phyloP scores from a whole-genome alignment of 2,797 vertebrate genomes.

The Valencia hispanica region DNA sequence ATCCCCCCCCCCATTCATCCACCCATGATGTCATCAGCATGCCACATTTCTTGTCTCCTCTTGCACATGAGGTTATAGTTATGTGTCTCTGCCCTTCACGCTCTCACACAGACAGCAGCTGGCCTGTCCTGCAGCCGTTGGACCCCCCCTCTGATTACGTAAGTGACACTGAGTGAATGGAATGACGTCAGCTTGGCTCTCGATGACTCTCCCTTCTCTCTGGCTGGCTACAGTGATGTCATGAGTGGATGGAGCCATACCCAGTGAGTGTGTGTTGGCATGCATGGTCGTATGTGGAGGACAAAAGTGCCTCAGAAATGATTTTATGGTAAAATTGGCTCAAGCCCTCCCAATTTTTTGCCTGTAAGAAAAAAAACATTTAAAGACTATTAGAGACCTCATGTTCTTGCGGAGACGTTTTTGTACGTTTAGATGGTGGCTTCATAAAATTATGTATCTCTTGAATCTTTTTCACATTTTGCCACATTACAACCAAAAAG shows the following conservation, averaged over 20 bases:
- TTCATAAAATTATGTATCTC: not conserved
- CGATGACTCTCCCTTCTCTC: conserved; percentile 59
- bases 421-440: not conserved
- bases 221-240: conserved; percentile 77
- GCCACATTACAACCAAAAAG: not conserved
- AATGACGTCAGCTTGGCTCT: conserved; percentile 72
- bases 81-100: conserved; percentile 58
- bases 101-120: conserved; percentile 41
- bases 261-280: conserved; percentile 21
- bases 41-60: conserved; percentile 55
- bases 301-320: conserved; percentile 59
- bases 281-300: conserved; percentile 27
- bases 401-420: not conserved
- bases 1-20: conserved; percentile 26
- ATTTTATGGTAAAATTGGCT: conserved; percentile 62
- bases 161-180: conserved; percentile 79
- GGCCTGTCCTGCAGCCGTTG: conserved; percentile 61
- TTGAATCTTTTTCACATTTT: not conserved
- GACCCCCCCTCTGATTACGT: conserved; percentile 65
- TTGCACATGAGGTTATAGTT: conserved; percentile 74
- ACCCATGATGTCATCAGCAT: conserved; percentile 69
- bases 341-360: conserved; percentile 12
- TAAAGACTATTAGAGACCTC: not conserved
- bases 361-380: not conserved
- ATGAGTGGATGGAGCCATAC: conserved; percentile 68